phyloP scores from a whole-genome alignment of 1,140 invertebrate genomes.

The Pissodes strobi region DNA sequence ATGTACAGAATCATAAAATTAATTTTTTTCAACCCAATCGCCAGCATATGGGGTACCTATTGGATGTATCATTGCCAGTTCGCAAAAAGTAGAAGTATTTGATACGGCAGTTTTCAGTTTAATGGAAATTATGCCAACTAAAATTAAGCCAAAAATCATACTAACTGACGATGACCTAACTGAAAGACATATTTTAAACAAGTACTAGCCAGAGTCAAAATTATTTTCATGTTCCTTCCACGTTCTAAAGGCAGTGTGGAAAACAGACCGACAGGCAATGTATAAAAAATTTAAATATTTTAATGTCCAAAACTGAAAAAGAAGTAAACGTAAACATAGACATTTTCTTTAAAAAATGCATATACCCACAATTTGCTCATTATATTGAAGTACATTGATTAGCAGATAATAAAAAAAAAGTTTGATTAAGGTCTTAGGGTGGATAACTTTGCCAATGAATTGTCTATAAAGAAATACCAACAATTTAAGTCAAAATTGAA shows the following conservation, averaged over 20 bases:
- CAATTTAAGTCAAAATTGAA: too few species aligned
- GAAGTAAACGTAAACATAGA: background rate
- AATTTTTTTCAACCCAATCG: conserved; percentile 23
- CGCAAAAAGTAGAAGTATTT: conserved; percentile 7
- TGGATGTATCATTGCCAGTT: too few species aligned
- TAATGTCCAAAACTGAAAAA: background rate
- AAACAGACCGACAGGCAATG: background rate
- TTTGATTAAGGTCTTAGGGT: too few species aligned
- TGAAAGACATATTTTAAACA: conserved; percentile 18
- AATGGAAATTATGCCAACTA: conserved; percentile 11
- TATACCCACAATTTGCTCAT: too few species aligned
- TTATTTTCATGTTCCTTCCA: conserved; percentile 16
- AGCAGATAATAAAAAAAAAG: background rate
- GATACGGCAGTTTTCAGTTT: background rate
- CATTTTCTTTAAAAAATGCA: too few species aligned
- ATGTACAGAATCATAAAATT: conserved; percentile 23
- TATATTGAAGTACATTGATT: too few species aligned
- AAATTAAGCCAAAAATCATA: conserved; percentile 1
- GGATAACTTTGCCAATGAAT: too few species aligned
- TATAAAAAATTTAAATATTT: background rate
- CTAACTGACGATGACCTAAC: conserved; percentile 8
- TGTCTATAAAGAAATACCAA: too few species aligned
- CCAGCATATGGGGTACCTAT: too few species aligned
- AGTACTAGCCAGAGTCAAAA: conserved; percentile 11
- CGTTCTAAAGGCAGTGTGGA: conserved; percentile 18